A percentile compares a stretch with the other conserved stretches of the same genome.
Conservation (phyloP, 2,888 invertebrate species). For the Epirrita christyi region DNA sequence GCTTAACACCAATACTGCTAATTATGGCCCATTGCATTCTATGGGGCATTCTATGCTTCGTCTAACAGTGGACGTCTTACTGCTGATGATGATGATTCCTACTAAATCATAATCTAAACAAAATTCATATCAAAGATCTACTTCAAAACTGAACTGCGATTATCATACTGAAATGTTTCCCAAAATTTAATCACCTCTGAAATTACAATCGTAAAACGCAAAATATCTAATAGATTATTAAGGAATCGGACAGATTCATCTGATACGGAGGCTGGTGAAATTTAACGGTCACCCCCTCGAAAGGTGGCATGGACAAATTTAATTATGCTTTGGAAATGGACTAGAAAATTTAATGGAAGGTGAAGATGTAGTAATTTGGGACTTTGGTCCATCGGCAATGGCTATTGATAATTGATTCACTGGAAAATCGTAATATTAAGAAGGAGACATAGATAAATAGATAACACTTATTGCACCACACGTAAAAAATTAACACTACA, state of each 20-base stretch:
- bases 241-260: slow-evolving; percentile 39
- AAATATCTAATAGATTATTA: slow-evolving; percentile 37
- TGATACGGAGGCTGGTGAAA: slow-evolving; percentile 46
- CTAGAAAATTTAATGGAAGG: slow-evolving; percentile 75
- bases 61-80: no score
- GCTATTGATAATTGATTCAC: slow-evolving; percentile 5
- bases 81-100: no score
- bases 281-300: slow-evolving; percentile 49
- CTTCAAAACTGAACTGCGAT: no score
- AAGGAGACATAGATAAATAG: no score
- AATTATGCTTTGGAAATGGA: slow-evolving; percentile 78
- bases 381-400: slow-evolving; percentile 12
- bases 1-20: no score
- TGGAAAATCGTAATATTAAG: neutral
- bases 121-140: no score
- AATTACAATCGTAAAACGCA: slow-evolving; percentile 32
- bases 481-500: no score
- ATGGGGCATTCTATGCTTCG: no score
- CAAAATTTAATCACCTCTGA: slow-evolving; percentile 28
- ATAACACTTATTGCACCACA: no score
- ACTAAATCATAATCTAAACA: no score
- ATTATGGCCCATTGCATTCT: no score
- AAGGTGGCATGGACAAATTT: slow-evolving; percentile 67
- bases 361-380: slow-evolving; percentile 45
- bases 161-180: slow-evolving; percentile 5